Conservation (phyloP, 2,113 vertebrate genomes). For the Chrysochloris asiatica region DNA sequence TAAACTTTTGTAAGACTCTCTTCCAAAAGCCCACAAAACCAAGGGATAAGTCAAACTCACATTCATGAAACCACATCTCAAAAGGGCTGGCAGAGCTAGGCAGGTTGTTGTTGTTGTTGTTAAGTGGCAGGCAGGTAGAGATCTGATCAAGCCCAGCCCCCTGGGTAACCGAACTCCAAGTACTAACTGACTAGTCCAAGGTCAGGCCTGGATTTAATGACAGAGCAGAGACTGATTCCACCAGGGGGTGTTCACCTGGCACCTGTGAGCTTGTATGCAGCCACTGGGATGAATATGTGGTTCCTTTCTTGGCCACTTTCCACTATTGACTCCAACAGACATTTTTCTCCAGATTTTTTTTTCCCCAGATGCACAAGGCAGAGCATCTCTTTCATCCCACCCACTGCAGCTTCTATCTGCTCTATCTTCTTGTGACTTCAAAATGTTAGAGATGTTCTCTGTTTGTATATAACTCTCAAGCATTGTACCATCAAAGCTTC, state of each 20-base stretch:
- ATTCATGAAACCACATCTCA: not conserved
- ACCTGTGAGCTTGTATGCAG: not conserved
- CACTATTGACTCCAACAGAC: not conserved
- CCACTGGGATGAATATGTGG: not conserved
- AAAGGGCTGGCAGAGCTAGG: not conserved
- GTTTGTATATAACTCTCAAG: not conserved
- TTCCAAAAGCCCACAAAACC: constrained; percentile 1
- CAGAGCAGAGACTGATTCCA: not conserved
- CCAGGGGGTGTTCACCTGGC: not conserved
- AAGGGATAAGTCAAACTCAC: not conserved
- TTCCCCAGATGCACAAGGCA: not conserved
- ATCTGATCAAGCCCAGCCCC: not conserved
- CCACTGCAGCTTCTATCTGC: not conserved
- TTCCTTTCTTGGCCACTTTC: not conserved
- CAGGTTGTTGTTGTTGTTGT: too few species aligned
- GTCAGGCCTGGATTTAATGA: not conserved
- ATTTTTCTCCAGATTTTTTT: not conserved
- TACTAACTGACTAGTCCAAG: not conserved
- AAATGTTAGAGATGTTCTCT: not conserved
- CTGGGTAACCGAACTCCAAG: constrained; percentile 19
- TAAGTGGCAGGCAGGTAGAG: not conserved
- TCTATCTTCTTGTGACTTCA: not conserved
- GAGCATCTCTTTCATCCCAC: not conserved
- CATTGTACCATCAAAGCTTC: not conserved
- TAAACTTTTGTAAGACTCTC: constrained; percentile 42